Evolutionary conservation across 2,113 vertebrate genomes (phyloP).

Genomic region (Chaetodon auriga): DNA sequence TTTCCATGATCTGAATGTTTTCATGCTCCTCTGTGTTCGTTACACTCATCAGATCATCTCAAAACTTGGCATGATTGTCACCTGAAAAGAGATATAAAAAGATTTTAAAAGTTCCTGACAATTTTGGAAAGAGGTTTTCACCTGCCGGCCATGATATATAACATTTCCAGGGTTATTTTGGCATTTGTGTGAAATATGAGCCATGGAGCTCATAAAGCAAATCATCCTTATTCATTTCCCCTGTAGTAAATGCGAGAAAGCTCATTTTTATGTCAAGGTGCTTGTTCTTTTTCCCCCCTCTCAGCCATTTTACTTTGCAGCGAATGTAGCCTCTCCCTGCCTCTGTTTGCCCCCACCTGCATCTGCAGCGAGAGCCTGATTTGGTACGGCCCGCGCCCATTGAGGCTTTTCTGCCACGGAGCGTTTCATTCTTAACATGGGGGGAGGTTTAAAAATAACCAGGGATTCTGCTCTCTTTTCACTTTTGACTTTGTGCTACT

Average conservation of each 20-base stretch:
- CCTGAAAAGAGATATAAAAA: neutral
- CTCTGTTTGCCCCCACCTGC: constrained; percentile 34
- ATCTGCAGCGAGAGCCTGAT: constrained; percentile 33
- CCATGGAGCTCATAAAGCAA: neutral
- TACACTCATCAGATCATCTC: neutral
- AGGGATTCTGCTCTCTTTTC: constrained; percentile 68
- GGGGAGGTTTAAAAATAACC: constrained; percentile 77
- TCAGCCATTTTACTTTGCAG: constrained; percentile 53
- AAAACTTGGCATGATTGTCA: neutral
- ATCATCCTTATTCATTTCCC: neutral
- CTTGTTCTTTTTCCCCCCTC: neutral
- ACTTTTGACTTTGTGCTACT: constrained; percentile 66
- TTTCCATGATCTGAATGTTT: neutral
- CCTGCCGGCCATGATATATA: neutral
- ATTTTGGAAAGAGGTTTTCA: neutral
- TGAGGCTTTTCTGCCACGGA: constrained; percentile 72
- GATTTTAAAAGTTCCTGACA: neutral
- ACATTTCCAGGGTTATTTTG: neutral
- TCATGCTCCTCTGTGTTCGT: neutral
- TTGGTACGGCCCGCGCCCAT: constrained; percentile 69
- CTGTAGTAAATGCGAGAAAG: neutral
- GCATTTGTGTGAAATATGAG: neutral
- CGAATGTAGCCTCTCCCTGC: constrained; percentile 11
- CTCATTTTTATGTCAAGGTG: neutral
- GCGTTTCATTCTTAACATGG: constrained; percentile 72